A percentile compares a stretch with the other conserved stretches of the same genome.
phyloP scores from a whole-genome alignment of 2,113 vertebrate genomes.

The Thalassoma bifasciatum region DNA sequence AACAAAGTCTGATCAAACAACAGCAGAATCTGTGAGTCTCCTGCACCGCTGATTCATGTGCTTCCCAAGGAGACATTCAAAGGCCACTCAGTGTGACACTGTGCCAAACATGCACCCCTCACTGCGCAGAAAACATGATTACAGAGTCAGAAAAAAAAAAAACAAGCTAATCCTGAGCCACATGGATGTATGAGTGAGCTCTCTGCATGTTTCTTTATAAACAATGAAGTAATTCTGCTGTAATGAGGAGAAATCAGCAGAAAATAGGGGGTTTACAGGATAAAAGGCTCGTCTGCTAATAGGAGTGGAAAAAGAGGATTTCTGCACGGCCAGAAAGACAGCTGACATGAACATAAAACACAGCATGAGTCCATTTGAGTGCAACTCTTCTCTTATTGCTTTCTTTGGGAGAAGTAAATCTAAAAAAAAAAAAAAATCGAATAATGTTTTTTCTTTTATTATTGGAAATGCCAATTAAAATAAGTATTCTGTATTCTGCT shows the following conservation, averaged over 20 bases:
- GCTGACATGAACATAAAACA: conserved; percentile 10
- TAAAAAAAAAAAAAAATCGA: no score
- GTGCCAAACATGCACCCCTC: conserved; percentile 13
- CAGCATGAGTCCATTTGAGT: not conserved
- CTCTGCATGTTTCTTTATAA: not conserved
- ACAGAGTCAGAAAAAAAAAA: conserved; percentile 32
- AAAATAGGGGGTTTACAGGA: conserved; percentile 22
- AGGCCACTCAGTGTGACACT: conserved; percentile 47
- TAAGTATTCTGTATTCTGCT: no score
- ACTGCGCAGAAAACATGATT: conserved; percentile 53
- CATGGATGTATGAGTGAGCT: conserved; percentile 18
- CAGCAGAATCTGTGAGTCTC: not conserved
- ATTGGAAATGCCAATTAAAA: no score
- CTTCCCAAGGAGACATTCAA: conserved; percentile 23
- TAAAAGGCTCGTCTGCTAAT: not conserved
- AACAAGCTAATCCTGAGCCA: conserved; percentile 27
- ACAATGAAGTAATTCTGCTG: not conserved
- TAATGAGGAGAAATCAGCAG: conserved; percentile 17
- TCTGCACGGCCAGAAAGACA: not conserved
- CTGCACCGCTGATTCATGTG: not conserved
- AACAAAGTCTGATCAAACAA: conserved; percentile 13
- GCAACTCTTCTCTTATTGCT: not conserved
- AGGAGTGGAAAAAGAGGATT: not conserved
- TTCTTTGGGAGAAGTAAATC: not conserved
- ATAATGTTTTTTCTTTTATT: no score